Conservation (phyloP, 2,113 vertebrate species). For the Psittacula cyanocephala region DNA sequence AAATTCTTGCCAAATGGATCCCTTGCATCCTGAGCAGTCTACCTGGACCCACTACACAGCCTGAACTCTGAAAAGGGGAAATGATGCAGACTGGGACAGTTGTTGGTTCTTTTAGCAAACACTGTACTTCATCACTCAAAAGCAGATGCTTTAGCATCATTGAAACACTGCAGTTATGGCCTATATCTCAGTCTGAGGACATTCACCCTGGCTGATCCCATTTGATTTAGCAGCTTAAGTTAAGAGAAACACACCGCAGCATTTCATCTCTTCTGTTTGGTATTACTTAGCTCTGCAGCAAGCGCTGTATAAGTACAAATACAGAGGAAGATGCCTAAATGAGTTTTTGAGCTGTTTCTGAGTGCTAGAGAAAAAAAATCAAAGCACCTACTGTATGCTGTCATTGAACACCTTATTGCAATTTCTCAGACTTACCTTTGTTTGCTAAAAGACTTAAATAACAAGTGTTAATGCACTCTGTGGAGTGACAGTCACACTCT, state of each 20-base stretch:
- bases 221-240: not conserved
- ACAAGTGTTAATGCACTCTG: not conserved
- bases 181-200: not conserved
- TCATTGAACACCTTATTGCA: not conserved
- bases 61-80: not conserved
- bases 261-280: not conserved
- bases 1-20: not conserved
- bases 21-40: not conserved
- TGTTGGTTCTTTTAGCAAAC: not conserved
- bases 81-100: not conserved
- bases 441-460: not conserved
- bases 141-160: not conserved
- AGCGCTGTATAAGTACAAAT: not conserved
- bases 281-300: not conserved
- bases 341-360: not conserved
- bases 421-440: not conserved
- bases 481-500: not conserved
- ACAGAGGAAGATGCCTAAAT: not conserved
- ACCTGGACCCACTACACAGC: rapidly evolving
- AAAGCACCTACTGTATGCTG: not conserved
- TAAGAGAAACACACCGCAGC: not conserved
- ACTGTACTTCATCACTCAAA: not conserved
- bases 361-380: not conserved
- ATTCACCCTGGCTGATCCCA: not conserved
- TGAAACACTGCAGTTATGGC: not conserved